Evolutionary conservation across 2,113 vertebrate genomes (phyloP), one percentile per base, ranked within the genome.

Genomic region (Rhadina sibilatrix): DNA sequence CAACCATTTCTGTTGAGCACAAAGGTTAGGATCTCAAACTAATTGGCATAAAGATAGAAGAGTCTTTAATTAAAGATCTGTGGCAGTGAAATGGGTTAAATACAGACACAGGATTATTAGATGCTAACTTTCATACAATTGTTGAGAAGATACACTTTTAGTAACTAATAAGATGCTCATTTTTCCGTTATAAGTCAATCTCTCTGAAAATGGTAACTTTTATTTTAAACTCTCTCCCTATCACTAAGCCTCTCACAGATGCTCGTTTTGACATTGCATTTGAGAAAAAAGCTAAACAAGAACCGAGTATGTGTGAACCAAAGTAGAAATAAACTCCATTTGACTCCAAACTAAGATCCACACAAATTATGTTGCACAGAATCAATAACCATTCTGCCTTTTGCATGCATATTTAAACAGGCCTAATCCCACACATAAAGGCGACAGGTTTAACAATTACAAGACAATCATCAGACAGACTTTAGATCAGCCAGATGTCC

Each of bases 401-500:
- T 79, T 79, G 68, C 90, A 70, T 80, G n/a, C 81, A 46, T 89
- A 82, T 83, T 94, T 87, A 90, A 92, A 61, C 54, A 92, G 69
- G 65, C 23, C 60, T 92, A 94, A 95, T 90, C 90, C 33, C 28
- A 85, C 31, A 68, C 50, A 69, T 66, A 74, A 90, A 87, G 63
- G 71, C 1, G 0, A 53, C 56, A 88, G 83, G 61, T 95, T 95
- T 91, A 91, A 94, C 85, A 95, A 91, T 93, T 94, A 80, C 44
- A 74, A 86, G 77, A 83, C 70, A 92, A 94, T 83, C 2, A 2
- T 83, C 84, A 81, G 50, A 50, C 60, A 83, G 82, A 74, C 70
- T 85, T 93, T 65, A 94, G 92, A 93, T 96, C 83, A 95, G 61
- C 70, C 90, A 93, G 87, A 93, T 93, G 93, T 92, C 90, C 95